Base-by-base conservation (phyloP, 2,797 vertebrate genomes). In the Chanos chanos region DNA sequence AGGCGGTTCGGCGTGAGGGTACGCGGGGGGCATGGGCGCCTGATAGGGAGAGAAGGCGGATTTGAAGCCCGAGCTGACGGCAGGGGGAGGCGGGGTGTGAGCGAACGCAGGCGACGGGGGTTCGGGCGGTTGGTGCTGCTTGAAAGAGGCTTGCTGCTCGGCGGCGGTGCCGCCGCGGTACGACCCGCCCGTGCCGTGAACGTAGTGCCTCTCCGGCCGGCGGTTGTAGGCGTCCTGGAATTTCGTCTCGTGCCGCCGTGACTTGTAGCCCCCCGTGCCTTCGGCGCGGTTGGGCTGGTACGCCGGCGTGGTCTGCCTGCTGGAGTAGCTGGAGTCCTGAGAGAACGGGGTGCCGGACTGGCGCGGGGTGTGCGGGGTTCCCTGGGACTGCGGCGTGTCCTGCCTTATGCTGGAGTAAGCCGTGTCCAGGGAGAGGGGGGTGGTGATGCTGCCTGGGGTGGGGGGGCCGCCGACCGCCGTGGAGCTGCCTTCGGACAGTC, bases 171-270 rank as follows among this genome's bases (percentile, higher is more conserved):
- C 88, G 19, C 36, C 81, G 40, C 85, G 77, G 1, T 83, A 86
- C 43, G 77, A 48, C 0, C 78, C 73, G 0, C 77, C 86, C 0
- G 87, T 89, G 74, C 89, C 92, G 43, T 94, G 95, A 27, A 97
- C 93, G 21, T 98, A 97, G 55, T 94, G 95, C 21, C 93, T 92
- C 52, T 96, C 95, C 0, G 92, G 94, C 6, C 97, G 86, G 2
- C 94, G 93, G 76, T 98, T 98, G 83, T 98, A 99, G 3, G 97
- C 94, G 0, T 99, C 94, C 3, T 94, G 94, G 73, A 97, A 97
- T 79, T 96, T 98, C 30, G 91, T 89, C 72, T 99, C 95, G 0
- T 94, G 94, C 41, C 97, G 84, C 61, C 95, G 87, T 51, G 92
- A 80, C 77, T 99, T 99, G 86, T 92, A 97, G 10, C 82, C 73